Evolutionary conservation across 2,888 invertebrate species (phyloP).

Genomic region (Apamea sordens): DNA sequence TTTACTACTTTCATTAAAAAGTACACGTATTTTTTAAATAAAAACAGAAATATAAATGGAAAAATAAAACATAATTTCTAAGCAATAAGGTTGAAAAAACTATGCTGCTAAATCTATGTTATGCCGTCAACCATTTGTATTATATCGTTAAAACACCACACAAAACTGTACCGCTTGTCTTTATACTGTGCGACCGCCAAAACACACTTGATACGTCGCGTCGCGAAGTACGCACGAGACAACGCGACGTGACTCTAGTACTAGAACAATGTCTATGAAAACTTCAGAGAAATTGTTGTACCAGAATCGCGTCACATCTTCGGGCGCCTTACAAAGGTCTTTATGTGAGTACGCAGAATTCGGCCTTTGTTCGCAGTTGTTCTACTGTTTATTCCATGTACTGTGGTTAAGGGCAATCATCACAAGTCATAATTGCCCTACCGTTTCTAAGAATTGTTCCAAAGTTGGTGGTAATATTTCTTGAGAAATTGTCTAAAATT

Average conservation of each 20-base stretch:
- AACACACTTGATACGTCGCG: not conserved
- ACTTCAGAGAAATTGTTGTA: no score
- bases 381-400: not conserved
- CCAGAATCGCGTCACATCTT: not conserved
- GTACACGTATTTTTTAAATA: no score
- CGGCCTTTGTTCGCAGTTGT: not conserved
- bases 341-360: not conserved
- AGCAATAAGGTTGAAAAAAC: no score
- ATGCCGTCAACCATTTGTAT: no score
- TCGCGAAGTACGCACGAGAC: no score
- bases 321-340: not conserved
- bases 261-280: no score
- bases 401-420: not conserved
- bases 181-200: not conserved
- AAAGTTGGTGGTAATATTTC: not conserved
- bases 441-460: not conserved
- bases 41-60: no score
- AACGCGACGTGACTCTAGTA: no score
- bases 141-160: no score
- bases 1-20: no score
- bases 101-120: no score
- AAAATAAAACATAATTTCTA: no score
- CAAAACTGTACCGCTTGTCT: not conserved
- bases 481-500: not conserved
- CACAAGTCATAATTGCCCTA: conserved; percentile 2